Evolutionary conservation across 1,140 invertebrate genomes (phyloP).

Genomic region (Aphaenogaster floridana): DNA sequence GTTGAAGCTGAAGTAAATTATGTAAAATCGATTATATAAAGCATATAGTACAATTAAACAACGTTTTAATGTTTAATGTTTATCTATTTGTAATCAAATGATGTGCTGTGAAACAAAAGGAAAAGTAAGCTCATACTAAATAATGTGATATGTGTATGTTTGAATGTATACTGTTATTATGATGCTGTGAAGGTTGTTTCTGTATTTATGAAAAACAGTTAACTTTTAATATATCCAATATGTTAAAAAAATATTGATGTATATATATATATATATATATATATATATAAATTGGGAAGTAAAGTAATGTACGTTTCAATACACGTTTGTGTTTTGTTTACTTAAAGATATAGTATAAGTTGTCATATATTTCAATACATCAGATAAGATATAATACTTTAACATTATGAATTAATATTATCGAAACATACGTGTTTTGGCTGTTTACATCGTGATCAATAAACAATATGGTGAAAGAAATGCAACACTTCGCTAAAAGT

Average conservation of each 20-base stretch:
- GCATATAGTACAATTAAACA: too few relatives aligned
- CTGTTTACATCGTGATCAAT: constrained; percentile 35
- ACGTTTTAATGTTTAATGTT: too few relatives aligned
- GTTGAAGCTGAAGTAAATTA: too few relatives aligned
- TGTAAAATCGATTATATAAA: too few relatives aligned
- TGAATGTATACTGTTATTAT: too few relatives aligned
- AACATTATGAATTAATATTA: constrained; percentile 21
- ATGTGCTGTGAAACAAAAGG: not conserved
- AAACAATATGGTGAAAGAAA: not conserved
- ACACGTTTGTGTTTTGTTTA: not conserved
- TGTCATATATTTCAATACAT: not conserved
- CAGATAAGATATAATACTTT: not conserved
- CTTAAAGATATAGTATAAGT: not conserved
- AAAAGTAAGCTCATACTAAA: not conserved
- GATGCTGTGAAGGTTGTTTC: too few relatives aligned
- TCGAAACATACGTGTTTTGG: constrained; percentile 20
- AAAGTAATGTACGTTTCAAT: not conserved
- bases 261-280: too few relatives aligned
- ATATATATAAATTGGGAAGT: not conserved
- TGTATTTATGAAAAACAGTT: not conserved
- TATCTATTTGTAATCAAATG: too few relatives aligned
- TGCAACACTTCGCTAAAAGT: not conserved
- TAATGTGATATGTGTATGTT: not conserved
- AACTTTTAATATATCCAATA: not conserved
- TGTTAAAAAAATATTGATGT: not conserved